A percentile compares a stretch with the other conserved stretches of the same genome.
Evolutionary conservation across 2,888 invertebrate genomes (phyloP).

Genomic region (Drosophila bunnanda): DNA sequence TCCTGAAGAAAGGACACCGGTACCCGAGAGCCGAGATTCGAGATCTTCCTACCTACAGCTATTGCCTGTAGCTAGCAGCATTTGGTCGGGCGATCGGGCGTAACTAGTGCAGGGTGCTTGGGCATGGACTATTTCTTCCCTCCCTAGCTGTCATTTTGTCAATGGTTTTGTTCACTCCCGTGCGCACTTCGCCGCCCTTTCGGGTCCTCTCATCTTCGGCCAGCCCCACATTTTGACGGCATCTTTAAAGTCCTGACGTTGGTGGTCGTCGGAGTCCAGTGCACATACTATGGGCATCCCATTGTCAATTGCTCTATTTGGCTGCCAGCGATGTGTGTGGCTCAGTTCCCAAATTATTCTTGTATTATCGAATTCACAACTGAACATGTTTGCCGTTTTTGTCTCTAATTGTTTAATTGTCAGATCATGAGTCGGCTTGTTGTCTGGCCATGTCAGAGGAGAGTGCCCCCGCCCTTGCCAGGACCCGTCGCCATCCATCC

Average conservation of each 20-base stretch:
- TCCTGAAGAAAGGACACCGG: constrained; percentile 32
- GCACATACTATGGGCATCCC: constrained; percentile 69
- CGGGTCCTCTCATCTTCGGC: constrained; percentile 69
- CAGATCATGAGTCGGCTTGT: constrained; percentile 61
- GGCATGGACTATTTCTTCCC: constrained; percentile 18
- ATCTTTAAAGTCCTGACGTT: constrained; percentile 64
- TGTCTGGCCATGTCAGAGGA: constrained; percentile 34
- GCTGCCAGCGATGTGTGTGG: constrained; percentile 51
- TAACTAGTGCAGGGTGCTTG: constrained; percentile 64
- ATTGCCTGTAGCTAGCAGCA: constrained; percentile 19
- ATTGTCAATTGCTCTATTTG: constrained; percentile 79
- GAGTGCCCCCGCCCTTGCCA: constrained; percentile 31
- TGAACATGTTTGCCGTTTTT: constrained; percentile 70
- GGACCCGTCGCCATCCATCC: constrained; percentile 1
- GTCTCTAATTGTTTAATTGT: constrained; percentile 82
- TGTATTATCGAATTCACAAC: constrained; percentile 78
- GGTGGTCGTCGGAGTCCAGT: constrained; percentile 59
- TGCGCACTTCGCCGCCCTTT: constrained; percentile 27
- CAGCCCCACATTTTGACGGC: constrained; percentile 65
- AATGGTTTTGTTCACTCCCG: constrained; percentile 75
- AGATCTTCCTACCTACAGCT: constrained; percentile 34
- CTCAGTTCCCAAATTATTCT: constrained; percentile 77
- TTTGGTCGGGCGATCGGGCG: constrained; percentile 35
- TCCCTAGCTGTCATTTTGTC: constrained; percentile 55
- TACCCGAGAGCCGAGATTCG: not conserved